A percentile compares a stretch with the other conserved stretches of the same genome.
These are phyloP conservation scores for Florisuga fusca DNA, from an alignment of 2,797 vertebrate species.

Conservation along the genomic window DNA sequence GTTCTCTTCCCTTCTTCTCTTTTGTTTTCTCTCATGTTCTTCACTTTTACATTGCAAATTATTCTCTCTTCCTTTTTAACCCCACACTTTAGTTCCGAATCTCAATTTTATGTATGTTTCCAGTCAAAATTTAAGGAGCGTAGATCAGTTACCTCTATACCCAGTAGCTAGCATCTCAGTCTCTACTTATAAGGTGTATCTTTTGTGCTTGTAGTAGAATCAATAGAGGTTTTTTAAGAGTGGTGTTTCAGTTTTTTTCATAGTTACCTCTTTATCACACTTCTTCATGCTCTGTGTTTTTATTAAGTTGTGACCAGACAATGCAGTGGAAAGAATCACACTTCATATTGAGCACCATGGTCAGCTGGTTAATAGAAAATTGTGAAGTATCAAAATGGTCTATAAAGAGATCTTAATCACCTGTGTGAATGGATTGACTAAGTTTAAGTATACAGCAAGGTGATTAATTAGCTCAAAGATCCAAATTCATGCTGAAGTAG, in stretches of 20 bases:
- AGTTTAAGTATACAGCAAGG: constrained; percentile 70
- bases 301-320: not conserved
- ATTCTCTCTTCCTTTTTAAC: not conserved
- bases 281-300: not conserved
- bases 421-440: constrained; percentile 64
- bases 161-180: not conserved
- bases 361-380: constrained; percentile 61
- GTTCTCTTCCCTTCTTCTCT: not conserved
- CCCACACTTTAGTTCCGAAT: not conserved
- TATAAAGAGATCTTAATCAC: constrained; percentile 75
- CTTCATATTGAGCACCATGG: not conserved
- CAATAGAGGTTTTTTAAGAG: not conserved
- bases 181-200: not conserved
- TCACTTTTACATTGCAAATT: not conserved
- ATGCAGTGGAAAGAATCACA: not conserved
- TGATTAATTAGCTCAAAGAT: constrained; percentile 79
- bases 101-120: not conserved
- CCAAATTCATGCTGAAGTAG: constrained; percentile 70
- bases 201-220: not conserved
- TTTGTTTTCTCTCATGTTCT: not conserved
- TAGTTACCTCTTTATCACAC: not conserved
- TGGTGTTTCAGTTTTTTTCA: not conserved
- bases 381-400: constrained; percentile 44
- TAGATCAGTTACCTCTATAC: not conserved
- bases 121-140: not conserved